These are phyloP conservation scores for Diloba caeruleocephala DNA, from an alignment of 2,888 invertebrate species.

Conservation along the genomic window DNA sequence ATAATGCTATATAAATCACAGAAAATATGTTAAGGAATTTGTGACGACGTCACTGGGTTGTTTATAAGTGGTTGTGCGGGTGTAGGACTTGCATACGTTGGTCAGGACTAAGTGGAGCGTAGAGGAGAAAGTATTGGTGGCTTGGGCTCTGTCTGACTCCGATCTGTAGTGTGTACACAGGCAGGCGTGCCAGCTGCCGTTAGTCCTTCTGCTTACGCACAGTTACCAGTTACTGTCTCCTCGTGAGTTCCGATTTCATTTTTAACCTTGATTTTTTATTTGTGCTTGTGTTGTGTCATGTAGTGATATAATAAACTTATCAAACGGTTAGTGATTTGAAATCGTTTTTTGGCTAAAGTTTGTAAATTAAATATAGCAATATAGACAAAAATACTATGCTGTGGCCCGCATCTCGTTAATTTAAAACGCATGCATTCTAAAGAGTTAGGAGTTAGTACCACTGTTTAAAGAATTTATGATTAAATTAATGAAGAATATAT, in stretches of 20 bases:
- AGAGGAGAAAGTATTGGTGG: conserved; percentile 81
- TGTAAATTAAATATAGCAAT: no score
- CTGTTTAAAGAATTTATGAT: no score
- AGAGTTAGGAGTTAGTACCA: no score
- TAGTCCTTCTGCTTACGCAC: conserved; percentile 40
- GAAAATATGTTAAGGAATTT: conserved; percentile 77
- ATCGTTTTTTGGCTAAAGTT: no score
- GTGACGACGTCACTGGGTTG: conserved; percentile 64
- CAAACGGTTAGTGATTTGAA: conserved; percentile 37
- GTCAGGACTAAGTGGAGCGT: conserved; percentile 79
- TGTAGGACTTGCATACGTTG: conserved; percentile 68
- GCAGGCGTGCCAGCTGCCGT: conserved; percentile 50
- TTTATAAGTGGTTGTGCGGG: conserved; percentile 76
- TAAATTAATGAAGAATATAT: no score
- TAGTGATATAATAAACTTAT: conserved; percentile 22
- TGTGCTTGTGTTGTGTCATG: conserved; percentile 44
- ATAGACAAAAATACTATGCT: no score
- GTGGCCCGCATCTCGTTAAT: conserved; percentile 6
- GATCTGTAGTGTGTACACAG: conserved; percentile 46
- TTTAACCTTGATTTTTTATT: conserved; percentile 38
- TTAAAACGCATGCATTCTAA: background rate
- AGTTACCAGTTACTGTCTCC: conserved; percentile 23
- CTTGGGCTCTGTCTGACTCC: conserved; percentile 67
- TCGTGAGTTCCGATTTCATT: conserved; percentile 48
- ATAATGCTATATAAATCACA: conserved; percentile 73